Conservation (phyloP, 2,113 vertebrate genomes). For the Mesembrinibis cayennensis region DNA sequence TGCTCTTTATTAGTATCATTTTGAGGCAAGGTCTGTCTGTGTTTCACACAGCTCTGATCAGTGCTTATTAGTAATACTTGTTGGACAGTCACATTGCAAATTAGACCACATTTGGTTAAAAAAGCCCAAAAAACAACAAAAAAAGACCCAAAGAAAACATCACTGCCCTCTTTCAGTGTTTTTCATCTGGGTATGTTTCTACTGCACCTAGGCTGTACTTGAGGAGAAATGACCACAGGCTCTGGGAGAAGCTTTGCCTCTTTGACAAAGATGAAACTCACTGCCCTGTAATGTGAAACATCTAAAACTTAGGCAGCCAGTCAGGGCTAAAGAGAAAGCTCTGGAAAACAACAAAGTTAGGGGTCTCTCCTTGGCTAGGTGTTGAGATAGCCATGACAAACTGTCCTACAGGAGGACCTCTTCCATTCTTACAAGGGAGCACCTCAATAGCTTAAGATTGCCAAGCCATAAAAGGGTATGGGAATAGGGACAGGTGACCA, state of each 20-base stretch:
- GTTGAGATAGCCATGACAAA: background rate
- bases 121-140: background rate
- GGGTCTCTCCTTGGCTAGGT: background rate
- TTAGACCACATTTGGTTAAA: background rate
- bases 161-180: background rate
- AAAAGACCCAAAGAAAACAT: background rate
- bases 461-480: background rate
- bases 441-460: background rate
- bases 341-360: background rate
- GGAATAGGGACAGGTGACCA: background rate
- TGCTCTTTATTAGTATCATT: background rate
- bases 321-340: background rate
- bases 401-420: background rate
- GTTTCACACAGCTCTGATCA: background rate
- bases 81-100: background rate
- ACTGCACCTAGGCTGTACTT: background rate
- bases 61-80: background rate
- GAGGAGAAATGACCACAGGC: background rate
- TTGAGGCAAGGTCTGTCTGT: background rate
- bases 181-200: background rate
- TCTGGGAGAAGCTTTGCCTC: background rate
- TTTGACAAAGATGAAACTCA: background rate
- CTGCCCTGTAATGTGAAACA: background rate
- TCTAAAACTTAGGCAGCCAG: background rate
- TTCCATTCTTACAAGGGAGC: background rate